Percentiles rank a stretch among this genome's conserved stretches.
These are phyloP conservation scores for Shargacucullia verbasci DNA, from an alignment of 2,888 invertebrate species.

Conservation along the genomic window DNA sequence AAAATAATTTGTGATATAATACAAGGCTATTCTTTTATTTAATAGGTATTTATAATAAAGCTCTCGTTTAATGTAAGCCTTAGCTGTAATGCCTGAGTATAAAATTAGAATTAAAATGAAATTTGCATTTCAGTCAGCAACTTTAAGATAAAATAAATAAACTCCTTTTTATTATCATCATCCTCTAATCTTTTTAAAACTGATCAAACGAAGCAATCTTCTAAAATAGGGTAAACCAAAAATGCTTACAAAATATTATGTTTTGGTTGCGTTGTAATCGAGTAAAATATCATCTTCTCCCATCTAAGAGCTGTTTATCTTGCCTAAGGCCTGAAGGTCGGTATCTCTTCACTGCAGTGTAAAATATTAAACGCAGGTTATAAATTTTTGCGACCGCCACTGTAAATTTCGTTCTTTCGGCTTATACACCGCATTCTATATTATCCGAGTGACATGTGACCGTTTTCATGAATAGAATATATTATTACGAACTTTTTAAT, in stretches of 20 bases:
- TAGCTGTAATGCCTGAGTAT: too few relatives aligned
- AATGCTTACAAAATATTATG: conserved; percentile 48
- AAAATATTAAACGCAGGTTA: conserved; percentile 59
- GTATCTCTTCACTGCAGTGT: conserved; percentile 53
- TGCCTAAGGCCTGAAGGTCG: conserved; percentile 44
- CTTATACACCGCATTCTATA: conserved; percentile 52
- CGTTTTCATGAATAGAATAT: conserved; percentile 48
- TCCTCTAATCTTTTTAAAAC: conserved; percentile 47
- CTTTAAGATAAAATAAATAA: background rate
- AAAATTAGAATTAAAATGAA: background rate
- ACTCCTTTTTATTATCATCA: conserved; percentile 16
- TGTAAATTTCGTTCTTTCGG: conserved; percentile 57
- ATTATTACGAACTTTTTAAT: conserved; percentile 50
- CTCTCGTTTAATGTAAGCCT: too few relatives aligned
- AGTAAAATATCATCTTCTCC: conserved; percentile 47
- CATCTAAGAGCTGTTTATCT: conserved; percentile 51
- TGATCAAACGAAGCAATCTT: conserved; percentile 45
- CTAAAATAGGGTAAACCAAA: conserved; percentile 42
- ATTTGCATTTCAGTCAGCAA: too few relatives aligned
- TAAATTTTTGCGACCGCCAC: conserved; percentile 48
- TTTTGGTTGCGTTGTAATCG: conserved; percentile 41
- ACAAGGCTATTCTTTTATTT: too few relatives aligned
- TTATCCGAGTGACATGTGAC: conserved; percentile 50
- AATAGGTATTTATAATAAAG: too few relatives aligned
- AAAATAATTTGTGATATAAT: too few relatives aligned